Conservation (phyloP, 2,113 vertebrate genomes). For the Hydropotes inermis region DNA sequence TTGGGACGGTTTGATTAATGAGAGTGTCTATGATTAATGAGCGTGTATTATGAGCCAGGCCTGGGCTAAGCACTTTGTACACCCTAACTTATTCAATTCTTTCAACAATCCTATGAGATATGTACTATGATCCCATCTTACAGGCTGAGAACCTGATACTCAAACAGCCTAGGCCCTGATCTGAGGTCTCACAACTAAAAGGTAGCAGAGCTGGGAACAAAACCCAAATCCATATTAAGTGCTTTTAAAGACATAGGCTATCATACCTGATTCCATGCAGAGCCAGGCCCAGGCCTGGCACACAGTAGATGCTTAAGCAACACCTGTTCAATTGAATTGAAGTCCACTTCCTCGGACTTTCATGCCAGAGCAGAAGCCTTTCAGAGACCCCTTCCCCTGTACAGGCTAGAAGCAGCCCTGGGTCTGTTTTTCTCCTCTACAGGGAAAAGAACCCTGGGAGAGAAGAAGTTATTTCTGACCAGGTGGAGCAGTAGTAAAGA, state of each 20-base stretch:
- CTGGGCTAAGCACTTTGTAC: accelerated
- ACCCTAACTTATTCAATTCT: not conserved
- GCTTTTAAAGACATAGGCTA: not conserved
- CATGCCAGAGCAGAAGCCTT: not conserved
- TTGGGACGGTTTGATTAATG: not conserved
- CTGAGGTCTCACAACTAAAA: not conserved
- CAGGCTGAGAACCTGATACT: not conserved
- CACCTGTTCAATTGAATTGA: not conserved
- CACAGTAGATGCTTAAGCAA: not conserved
- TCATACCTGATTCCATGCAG: too few relatives aligned
- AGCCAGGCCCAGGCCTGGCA: accelerated
- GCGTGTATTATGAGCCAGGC: accelerated
- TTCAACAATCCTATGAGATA: not conserved
- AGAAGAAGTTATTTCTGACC: not conserved
- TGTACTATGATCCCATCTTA: not conserved
- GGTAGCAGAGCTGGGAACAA: not conserved
- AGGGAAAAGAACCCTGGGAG: accelerated
- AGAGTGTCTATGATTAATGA: not conserved
- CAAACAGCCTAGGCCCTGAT: not conserved
- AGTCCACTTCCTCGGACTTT: accelerated
- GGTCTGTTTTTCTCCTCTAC: not conserved
- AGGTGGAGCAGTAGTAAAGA: not conserved
- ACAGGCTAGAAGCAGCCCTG: not conserved
- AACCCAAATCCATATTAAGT: not conserved
- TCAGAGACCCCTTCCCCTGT: not conserved